Evolutionary conservation across 1,140 invertebrate genomes (phyloP), one percentile per base, ranked within the genome.

Genomic region (Zaprionus africanus): DNA sequence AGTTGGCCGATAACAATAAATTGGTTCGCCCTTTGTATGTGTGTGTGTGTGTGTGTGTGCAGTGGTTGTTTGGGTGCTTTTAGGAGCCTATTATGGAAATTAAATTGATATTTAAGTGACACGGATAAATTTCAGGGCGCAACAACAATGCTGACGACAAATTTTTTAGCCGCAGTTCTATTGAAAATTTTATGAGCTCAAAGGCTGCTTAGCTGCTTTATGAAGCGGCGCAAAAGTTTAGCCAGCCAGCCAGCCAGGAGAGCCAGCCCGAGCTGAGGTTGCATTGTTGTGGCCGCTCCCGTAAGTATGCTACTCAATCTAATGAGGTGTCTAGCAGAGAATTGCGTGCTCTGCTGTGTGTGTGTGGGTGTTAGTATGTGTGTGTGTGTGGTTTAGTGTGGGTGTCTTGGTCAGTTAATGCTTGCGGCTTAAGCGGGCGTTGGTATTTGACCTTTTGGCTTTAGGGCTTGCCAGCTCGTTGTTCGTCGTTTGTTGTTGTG

Each of bases 91-190:
- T 87, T 87, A 87, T 87, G 84, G 85, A 87, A 87, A 87, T 87
- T 87, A 87, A 87, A 90, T 87, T 87, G 85, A 87, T 87, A 87
- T 87, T 87, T 87, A 87, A 87, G 84, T 87, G 84, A 90, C 84
- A 87, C 65, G 73, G 84, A 87, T 87, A 80, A 88, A 88, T 83
- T 78, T 79, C 87, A 67, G 77, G 62, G 56, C 72, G 72, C 71
- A 54, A 68, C 65, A 57, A 75, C 58, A 70, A 75, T 75, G 66
- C 62, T 63, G 66, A 58, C 69, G 84, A 74, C 84, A 88, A 88
- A 83, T 88, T 83, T 81, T 75, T 88, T 61, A 67, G 63, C 84
- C 77, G 74, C 72, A 75, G 51, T 77, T 79, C 63, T 78, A 88
- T 86, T 87, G 78, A 86, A 86, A 88, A 83, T 88, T 86, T 88